Evolutionary conservation across 1,140 invertebrate genomes (phyloP), one percentile per base, ranked within the genome.

Genomic region (Drosophila suzukii): DNA sequence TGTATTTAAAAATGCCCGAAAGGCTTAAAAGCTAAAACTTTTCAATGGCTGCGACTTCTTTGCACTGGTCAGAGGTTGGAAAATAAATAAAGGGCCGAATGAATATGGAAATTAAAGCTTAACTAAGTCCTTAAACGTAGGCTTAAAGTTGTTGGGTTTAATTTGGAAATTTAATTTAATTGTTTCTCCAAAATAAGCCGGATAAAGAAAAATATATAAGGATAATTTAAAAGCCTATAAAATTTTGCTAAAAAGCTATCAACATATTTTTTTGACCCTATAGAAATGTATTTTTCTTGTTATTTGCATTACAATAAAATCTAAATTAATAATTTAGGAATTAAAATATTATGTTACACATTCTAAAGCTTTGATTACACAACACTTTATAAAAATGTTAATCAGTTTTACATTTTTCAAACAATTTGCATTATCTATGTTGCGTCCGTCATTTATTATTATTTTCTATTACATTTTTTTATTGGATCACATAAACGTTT

Each of bases 1-100:
- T 44, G 62, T 82, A 58, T 75, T 82, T 83, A 75, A 83, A 83
- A 81, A 82, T 81, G 79, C 74, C 78, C 78, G 59, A 82, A 82
- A 83, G 80, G 70, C 63, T 32, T 41, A 39, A 55, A 62, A 51
- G 41, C 24, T 27, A 55, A 38, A 63, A 34, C 57, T 58, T 67
- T 79, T 75, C 50, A 60, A 75, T 75, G 66, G 53, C 70, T 36
- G 34, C 12, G 61, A 72, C 41, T 74, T 55, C 15, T 15, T 50
- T 57, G 51, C 44, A 30, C 27, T 44, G 44, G 57, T 13, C 11
- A 36, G 20, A 11, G 60, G 20, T 13, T 39, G 4, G 4, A 43
- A 56, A 46, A 47, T 41, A 41, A 71, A 75, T 50, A 32, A 75
- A 55, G 70, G 12, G 15, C 17, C 13, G 53, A 62, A 24, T 34